Evolutionary conservation across 2,888 invertebrate species (phyloP), one percentile per base, ranked within the genome.

Genomic region (Spilarctia lutea): DNA sequence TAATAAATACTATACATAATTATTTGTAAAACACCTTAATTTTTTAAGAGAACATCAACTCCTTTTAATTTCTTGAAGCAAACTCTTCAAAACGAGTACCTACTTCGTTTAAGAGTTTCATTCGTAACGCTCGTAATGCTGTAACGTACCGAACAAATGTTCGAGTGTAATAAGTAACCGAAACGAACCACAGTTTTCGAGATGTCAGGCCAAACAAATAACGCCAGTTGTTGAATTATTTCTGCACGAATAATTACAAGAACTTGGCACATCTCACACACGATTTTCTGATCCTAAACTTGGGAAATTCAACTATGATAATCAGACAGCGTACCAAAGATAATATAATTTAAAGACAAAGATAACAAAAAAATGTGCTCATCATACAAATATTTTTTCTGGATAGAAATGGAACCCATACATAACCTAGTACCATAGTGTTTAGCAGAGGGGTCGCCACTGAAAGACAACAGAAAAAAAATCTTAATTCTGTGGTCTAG

Each of bases 101-200:
- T 16, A 27, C 60, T 27, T n/a, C n/a, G n/a, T n/a, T n/a, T 60
- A 27, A 60, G 27, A 30, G 27, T 16, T 63, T 16, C 16, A 63
- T 30, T 63, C 7, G 63, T 8, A 18, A 63, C 30, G 27, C 30
- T 63, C 63, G 18, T 63, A 63, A 30, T 63, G 63, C 30, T 63
- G 6, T 63, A 63, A 30, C 16, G 16, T 30, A 63, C 63, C 63
- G 30, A 63, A 63, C 27, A 63, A 63, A 63, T 30, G 30, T 63
- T 27, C 63, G 63, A 63, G 63, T 63, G 63, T 63, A 63, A 30
- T 30, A 63, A 63, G 27, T 63, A 30, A 30, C 63, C 63, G 63
- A 63, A 63, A 63, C 30, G 63, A 63, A 63, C 63, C 30, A 30
- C 3, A 30, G 30, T 30, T 16, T 63, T 30, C 8, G 18, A 63